Percentiles rank a stretch among this genome's conserved stretches.
Conservation (phyloP, 92 coral and sea anemone species). For the Scolanthus callimorphus region DNA sequence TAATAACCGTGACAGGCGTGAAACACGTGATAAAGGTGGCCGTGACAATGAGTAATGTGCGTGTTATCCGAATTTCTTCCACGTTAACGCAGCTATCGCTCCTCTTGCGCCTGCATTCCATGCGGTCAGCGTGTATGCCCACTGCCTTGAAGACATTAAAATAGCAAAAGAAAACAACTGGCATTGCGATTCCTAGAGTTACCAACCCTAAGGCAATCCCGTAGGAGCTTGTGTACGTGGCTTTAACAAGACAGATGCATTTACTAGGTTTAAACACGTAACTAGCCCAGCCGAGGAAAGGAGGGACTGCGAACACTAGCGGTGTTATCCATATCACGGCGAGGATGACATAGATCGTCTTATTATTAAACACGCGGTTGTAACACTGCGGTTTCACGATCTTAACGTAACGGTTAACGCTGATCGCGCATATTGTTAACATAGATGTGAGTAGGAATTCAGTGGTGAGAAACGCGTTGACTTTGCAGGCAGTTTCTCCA, state of each 20-base stretch:
- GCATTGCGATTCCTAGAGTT: constrained; percentile 20
- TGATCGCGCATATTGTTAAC: constrained; percentile 42
- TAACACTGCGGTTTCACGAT: constrained; percentile 48
- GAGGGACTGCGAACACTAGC: constrained; percentile 20
- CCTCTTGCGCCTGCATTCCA: constrained; percentile 9
- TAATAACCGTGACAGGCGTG: constrained; percentile 20
- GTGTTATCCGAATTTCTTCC: constrained; percentile 49
- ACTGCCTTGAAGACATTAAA: constrained; percentile 42
- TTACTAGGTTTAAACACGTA: constrained; percentile 28
- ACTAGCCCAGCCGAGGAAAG: constrained; percentile 34
- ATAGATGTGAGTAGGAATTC: constrained; percentile 44
- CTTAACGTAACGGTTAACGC: constrained; percentile 49
- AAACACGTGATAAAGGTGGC: constrained; percentile 38
- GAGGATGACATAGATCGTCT: constrained; percentile 22
- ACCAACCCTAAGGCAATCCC: constrained; percentile 29
- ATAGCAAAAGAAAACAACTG: constrained; percentile 30
- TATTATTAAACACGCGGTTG: constrained; percentile 15
- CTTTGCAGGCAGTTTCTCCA: constrained; percentile 18
- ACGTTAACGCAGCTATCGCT: constrained; percentile 19
- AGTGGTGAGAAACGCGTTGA: constrained; percentile 38
- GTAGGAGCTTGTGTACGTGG: constrained; percentile 12
- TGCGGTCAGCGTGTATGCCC: constrained; percentile 36
- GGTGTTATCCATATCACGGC: constrained; percentile 16
- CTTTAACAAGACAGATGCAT: constrained; percentile 23
- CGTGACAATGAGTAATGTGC: constrained; percentile 40